phyloP scores from a whole-genome alignment of 2,888 invertebrate species.

The Flabesymbios commensalis region DNA sequence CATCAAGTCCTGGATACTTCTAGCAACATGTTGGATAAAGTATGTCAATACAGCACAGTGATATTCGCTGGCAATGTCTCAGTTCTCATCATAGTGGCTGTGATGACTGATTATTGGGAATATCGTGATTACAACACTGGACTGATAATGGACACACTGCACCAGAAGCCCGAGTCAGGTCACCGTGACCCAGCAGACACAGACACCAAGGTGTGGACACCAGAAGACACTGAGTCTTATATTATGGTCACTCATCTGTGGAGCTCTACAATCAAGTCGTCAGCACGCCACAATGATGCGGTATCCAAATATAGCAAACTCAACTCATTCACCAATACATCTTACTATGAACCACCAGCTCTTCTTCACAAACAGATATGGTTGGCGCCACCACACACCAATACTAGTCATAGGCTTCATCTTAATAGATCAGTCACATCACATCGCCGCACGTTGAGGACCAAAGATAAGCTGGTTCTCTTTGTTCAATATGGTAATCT shows the following conservation, averaged over 20 bases:
- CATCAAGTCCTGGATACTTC: no score
- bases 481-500: constrained; percentile 49
- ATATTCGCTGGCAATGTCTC: constrained; percentile 50
- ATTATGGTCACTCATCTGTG: constrained; percentile 22
- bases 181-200: constrained; percentile 32
- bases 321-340: no score
- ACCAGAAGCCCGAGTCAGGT: no score
- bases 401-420: background rate
- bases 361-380: background rate
- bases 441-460: background rate
- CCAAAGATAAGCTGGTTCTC: constrained; percentile 31
- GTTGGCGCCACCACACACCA: background rate
- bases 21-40: constrained; percentile 28
- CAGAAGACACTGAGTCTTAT: constrained; percentile 44
- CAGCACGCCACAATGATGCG: no score
- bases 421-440: background rate
- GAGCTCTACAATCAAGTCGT: constrained; percentile 20
- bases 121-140: constrained; percentile 42
- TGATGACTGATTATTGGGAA: constrained; percentile 53
- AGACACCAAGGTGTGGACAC: constrained; percentile 33
- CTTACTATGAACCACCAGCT: background rate
- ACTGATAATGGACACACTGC: constrained; percentile 30
- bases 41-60: constrained; percentile 49
- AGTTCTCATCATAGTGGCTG: constrained; percentile 45
- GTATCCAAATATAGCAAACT: no score